Conservation (phyloP, 2,888 invertebrate species). For the Trissoscelio sp. region DNA sequence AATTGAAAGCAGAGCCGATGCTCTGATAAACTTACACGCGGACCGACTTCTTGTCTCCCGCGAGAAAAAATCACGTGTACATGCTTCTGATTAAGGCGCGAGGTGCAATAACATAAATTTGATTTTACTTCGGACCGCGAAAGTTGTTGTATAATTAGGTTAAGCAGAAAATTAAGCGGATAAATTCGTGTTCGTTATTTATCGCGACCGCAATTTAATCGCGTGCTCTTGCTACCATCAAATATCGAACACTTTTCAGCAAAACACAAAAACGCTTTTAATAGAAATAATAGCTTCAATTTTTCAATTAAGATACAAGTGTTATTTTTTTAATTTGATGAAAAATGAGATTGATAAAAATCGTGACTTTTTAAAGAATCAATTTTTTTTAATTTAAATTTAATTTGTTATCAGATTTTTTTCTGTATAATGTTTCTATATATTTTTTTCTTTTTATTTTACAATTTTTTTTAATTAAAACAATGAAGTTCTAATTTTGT, state of each 20-base stretch:
- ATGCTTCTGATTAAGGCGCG: slow-evolving; percentile 61
- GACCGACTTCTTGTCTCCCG: slow-evolving; percentile 48
- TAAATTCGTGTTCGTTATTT: slow-evolving; percentile 59
- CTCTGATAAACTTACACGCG: slow-evolving; percentile 64
- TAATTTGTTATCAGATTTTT: no score
- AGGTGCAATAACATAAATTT: slow-evolving; percentile 68
- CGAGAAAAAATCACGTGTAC: slow-evolving; percentile 65
- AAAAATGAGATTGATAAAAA: no score
- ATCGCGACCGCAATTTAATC: slow-evolving; percentile 42
- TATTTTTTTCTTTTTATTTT: no score
- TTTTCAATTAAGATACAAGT: no score
- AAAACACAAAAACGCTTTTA: no score
- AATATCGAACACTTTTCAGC: slow-evolving; percentile 10
- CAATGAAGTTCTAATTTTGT: no score
- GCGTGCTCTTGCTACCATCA: background rate
- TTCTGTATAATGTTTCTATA: no score
- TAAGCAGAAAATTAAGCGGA: slow-evolving; percentile 63
- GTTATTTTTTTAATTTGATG: no score
- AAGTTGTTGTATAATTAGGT: slow-evolving; percentile 69
- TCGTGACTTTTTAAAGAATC: no score
- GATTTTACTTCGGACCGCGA: slow-evolving; percentile 64
- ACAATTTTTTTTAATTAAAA: no score
- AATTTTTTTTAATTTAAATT: no score
- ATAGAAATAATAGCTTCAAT: no score
- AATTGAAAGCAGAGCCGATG: slow-evolving; percentile 64